Conservation (phyloP, 1,140 invertebrate genomes). For the Drosophila leontia region DNA sequence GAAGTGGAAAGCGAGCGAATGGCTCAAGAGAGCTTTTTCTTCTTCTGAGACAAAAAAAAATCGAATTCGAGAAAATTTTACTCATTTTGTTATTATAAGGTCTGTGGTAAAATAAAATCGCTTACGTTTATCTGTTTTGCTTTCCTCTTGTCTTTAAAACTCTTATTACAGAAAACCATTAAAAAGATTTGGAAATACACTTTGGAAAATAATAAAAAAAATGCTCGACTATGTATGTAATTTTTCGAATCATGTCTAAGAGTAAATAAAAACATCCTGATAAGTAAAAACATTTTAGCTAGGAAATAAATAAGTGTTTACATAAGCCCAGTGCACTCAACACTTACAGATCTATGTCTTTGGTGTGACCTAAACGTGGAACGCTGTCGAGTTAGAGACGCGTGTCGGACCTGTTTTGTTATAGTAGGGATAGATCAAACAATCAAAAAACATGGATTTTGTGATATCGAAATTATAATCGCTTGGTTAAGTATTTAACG, state of each 20-base stretch:
- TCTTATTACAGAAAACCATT: neutral
- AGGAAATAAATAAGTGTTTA: conserved; percentile 63
- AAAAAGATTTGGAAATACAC: conserved; percentile 9
- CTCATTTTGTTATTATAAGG: neutral
- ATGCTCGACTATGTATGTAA: conserved; percentile 5
- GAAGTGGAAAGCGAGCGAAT: too few species aligned
- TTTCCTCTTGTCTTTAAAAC: neutral
- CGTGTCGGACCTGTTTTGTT: conserved; percentile 88
- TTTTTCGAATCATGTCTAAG: conserved; percentile 19
- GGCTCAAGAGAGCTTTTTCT: too few species aligned
- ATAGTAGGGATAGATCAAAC: conserved; percentile 72
- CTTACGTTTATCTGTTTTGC: neutral
- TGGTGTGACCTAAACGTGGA: conserved; percentile 89
- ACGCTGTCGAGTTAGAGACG: conserved; percentile 89
- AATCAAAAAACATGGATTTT: conserved; percentile 68
- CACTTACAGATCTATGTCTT: conserved; percentile 91
- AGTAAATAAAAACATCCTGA: conserved; percentile 37
- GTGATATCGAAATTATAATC: conserved; percentile 45
- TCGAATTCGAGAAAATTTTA: neutral
- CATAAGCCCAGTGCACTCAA: conserved; percentile 78
- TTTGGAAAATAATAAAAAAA: conserved; percentile 14
- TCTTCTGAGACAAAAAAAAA: too few species aligned
- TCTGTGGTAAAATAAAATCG: neutral
- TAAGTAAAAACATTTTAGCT: conserved; percentile 50
- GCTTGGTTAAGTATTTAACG: conserved; percentile 23